phyloP scores from a whole-genome alignment of 1,140 invertebrate genomes.

The Drosophila sp. region DNA sequence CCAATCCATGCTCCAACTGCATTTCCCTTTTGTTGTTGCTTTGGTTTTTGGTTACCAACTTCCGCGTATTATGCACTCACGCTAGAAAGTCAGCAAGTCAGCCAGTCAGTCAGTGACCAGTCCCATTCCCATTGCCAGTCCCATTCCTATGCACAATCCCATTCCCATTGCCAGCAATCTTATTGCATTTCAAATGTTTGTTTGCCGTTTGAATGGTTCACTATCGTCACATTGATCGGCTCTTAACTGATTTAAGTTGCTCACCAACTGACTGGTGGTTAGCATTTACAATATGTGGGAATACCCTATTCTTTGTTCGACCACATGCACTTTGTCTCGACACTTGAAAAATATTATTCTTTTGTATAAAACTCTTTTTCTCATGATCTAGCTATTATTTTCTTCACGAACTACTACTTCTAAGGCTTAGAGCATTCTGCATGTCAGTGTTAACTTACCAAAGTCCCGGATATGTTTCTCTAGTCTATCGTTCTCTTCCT shows the following conservation, averaged over 20 bases:
- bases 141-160: slow-evolving; percentile 23
- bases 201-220: slow-evolving; percentile 20
- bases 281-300: slow-evolving; percentile 5
- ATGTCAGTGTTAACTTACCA: slow-evolving; percentile 84
- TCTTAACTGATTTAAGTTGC: slow-evolving; percentile 50
- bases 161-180: slow-evolving; percentile 13
- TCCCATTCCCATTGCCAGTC: slow-evolving; percentile 10
- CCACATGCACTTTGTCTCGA: slow-evolving; percentile 21
- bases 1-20: slow-evolving; percentile 7
- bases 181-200: slow-evolving; percentile 32
- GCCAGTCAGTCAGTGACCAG: slow-evolving; percentile 28
- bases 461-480: slow-evolving; percentile 93
- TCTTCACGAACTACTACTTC: too few species aligned
- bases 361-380: too few species aligned
- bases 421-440: too few species aligned
- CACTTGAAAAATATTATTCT: too few species aligned
- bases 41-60: slow-evolving; percentile 76
- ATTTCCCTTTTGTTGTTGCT: slow-evolving; percentile 32
- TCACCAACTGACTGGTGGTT: slow-evolving; percentile 20
- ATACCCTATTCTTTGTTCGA: slow-evolving; percentile 16
- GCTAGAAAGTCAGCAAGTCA: slow-evolving; percentile 58
- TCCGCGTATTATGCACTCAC: slow-evolving; percentile 72
- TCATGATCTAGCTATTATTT: too few species aligned
- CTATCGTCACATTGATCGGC: slow-evolving; percentile 58
- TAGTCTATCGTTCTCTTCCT: slow-evolving; percentile 93